Conservation (phyloP, 92 coral and sea anemone species). For the Plumapathes pennacea region DNA sequence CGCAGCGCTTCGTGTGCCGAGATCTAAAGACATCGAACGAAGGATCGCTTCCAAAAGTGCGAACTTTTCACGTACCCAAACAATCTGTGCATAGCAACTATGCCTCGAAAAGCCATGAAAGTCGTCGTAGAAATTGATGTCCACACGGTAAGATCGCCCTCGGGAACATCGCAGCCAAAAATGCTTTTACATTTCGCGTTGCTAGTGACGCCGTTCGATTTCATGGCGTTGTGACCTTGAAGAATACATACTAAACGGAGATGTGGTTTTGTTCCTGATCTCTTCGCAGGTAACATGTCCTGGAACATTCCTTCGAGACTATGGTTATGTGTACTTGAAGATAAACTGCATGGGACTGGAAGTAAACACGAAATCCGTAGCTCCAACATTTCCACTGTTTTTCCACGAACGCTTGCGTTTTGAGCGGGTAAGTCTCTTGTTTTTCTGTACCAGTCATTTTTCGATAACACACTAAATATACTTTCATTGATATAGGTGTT, state of each 20-base stretch:
- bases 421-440: slow-evolving; percentile 74
- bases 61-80: no score
- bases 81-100: no score
- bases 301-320: slow-evolving; percentile 94
- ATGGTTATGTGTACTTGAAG: slow-evolving; percentile 92
- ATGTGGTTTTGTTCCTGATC: neutral
- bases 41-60: no score
- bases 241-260: neutral
- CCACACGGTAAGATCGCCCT: slow-evolving; percentile 74
- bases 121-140: slow-evolving; percentile 93
- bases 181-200: slow-evolving; percentile 36
- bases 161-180: slow-evolving; percentile 1
- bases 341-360: slow-evolving; percentile 97
- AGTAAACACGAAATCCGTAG: slow-evolving; percentile 90
- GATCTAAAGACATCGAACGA: no score
- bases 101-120: slow-evolving; percentile 99
- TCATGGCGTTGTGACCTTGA: slow-evolving; percentile 12
- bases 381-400: slow-evolving; percentile 96
- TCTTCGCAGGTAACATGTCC: slow-evolving; percentile 82
- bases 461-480: neutral
- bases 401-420: slow-evolving; percentile 96
- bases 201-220: slow-evolving; percentile 93
- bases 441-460: neutral
- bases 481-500: slow-evolving; percentile 80
- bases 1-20: no score